A percentile compares a stretch with the other conserved stretches of the same genome.
phyloP scores from a whole-genome alignment of 2,888 invertebrate species.

The Acrobasis repandana region DNA sequence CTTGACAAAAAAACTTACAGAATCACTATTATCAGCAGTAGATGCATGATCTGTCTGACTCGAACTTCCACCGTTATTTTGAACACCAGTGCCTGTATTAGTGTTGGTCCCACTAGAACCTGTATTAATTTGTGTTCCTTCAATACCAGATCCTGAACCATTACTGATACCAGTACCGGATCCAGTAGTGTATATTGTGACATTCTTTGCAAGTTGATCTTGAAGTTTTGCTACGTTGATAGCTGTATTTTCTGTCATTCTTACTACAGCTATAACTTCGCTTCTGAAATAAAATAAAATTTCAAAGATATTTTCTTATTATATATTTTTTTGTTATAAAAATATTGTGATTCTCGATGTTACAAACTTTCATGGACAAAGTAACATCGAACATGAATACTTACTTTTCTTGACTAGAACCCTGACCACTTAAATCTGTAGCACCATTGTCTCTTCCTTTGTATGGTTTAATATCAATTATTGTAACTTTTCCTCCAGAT shows the following conservation, averaged over 20 bases:
- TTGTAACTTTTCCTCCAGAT: conserved; percentile 90
- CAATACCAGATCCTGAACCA: conserved; percentile 30
- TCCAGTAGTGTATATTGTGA: conserved; percentile 68
- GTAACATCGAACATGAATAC: conserved; percentile 28
- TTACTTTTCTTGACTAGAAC: conserved; percentile 83
- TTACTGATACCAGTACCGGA: conserved; percentile 43
- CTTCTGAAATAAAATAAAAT: conserved; percentile 76
- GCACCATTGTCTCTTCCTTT: conserved; percentile 81
- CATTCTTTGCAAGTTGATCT: conserved; percentile 80
- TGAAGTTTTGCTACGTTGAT: conserved; percentile 89
- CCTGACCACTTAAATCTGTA: conserved; percentile 76
- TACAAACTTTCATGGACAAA: too few species aligned
- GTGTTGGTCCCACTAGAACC: conserved; percentile 11
- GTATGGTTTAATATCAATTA: conserved; percentile 89
- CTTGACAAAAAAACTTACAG: conserved; percentile 48
- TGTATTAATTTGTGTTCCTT: conserved; percentile 23
- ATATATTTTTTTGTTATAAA: too few species aligned
- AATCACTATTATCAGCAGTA: conserved; percentile 54
- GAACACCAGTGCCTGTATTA: background rate
- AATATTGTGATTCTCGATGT: too few species aligned
- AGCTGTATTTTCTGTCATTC: conserved; percentile 85
- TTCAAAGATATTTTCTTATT: too few species aligned
- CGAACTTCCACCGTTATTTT: conserved; percentile 11
- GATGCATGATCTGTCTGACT: conserved; percentile 50
- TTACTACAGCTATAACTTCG: conserved; percentile 87